phyloP scores from a whole-genome alignment of 2,113 vertebrate genomes.

The Synodontis membranacea region DNA sequence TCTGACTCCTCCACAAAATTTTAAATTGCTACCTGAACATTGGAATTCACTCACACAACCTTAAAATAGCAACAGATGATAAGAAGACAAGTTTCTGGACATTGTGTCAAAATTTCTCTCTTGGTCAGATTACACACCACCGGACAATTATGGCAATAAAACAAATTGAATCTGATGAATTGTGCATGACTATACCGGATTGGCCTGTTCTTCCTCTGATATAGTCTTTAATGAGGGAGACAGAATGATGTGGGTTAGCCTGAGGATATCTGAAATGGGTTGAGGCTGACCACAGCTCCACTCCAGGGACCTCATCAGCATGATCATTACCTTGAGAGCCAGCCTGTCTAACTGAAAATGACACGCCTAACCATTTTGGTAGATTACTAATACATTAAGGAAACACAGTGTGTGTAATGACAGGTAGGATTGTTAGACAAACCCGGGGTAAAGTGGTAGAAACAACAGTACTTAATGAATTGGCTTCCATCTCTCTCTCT shows the following conservation, averaged over 20 bases:
- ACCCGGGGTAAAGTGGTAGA: not conserved
- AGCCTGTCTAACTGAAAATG: slow-evolving; percentile 34
- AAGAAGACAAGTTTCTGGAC: not conserved
- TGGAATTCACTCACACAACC: not conserved
- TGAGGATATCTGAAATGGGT: slow-evolving; percentile 20
- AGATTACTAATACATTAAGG: slow-evolving; percentile 15
- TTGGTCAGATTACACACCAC: not conserved
- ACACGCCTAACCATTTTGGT: slow-evolving; percentile 11
- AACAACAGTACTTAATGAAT: not conserved
- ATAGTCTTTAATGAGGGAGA: slow-evolving; percentile 11
- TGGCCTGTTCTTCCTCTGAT: not conserved
- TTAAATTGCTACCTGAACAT: not conserved
- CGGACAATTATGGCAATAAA: slow-evolving; percentile 4
- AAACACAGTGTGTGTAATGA: not conserved
- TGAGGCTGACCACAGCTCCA: not conserved
- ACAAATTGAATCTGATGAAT: slow-evolving; percentile 3
- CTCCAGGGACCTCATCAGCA: slow-evolving; percentile 35
- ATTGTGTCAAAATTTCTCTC: not conserved
- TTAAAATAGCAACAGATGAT: not conserved
- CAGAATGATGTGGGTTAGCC: slow-evolving; percentile 9
- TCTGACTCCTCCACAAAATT: not conserved
- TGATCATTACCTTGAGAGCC: slow-evolving; percentile 4
- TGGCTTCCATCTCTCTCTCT: not conserved
- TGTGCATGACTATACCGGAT: not conserved
- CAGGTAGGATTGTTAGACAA: slow-evolving; percentile 16